Base-by-base conservation (phyloP, 2,113 vertebrate species). In the Onychorhynchus coronatus region DNA sequence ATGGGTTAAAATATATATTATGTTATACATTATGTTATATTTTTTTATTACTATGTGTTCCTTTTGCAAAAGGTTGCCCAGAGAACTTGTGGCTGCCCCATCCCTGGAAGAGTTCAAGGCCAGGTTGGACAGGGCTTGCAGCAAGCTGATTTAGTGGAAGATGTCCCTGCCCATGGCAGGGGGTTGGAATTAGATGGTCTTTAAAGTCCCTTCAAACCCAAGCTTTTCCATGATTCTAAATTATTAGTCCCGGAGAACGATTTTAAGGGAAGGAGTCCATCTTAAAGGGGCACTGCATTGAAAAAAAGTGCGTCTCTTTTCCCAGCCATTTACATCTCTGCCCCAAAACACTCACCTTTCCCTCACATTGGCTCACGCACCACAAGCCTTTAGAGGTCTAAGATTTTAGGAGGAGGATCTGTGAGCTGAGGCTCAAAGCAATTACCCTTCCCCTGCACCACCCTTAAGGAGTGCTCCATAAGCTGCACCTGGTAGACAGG, bases 361-460 rank as follows among this genome's bases (percentile, higher is more conserved):
- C 30, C 33, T 93, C 55, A 44, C n/a, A 9, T 0, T 50, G 78
- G 27, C 23, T 85, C 21, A 44, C 0, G 0, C 12, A 31, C 8
- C 14, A 8, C 5, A 52, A 39, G 21, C 7, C 53, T 89, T 62
- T 27, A 74, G 63, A 80, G 12, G 37, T 49, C 41, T 68, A 18
- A 68, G 79, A 14, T 11, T 31, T 73, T 23, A 55, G 39, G 47
- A 86, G 35, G 52, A 76, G 49, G 15, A 53, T 50, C 14, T 81
- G 25, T 94, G 68, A 84, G n/a, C 42, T 74, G 59, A 50, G 21
- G 16, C 28, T 18, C 77, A 46, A 52, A 52, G 25, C 5, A 55
- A 41, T 76, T 92, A 30, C 12, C 18, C 21, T 62, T 76, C 13
- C 11, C 14, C 16, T 79, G 9, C 21, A 46, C 37, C 6, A 20